A percentile compares a stretch with the other conserved stretches of the same genome.
Evolutionary conservation across 2,797 vertebrate species (phyloP).

Genomic region (Gambusia yucatana): DNA sequence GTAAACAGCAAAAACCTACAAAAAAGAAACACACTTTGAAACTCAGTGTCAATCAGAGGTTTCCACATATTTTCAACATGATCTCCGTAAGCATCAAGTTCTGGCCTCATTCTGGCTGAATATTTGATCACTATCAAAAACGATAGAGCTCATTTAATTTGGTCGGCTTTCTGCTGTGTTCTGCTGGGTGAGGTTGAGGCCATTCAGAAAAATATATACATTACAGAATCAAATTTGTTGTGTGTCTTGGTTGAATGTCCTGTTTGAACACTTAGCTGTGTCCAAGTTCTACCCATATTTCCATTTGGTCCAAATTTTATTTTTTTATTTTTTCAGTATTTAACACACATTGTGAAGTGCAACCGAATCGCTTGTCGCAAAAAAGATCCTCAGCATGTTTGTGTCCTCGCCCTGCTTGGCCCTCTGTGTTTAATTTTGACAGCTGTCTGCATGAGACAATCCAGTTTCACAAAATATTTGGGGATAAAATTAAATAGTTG

Average conservation of each 20-base stretch:
- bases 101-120: not conserved
- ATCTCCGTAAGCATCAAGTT: not conserved
- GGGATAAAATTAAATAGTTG: not conserved
- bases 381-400: not conserved
- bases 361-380: not conserved
- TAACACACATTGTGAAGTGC: not conserved
- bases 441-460: not conserved
- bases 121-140: not conserved
- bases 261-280: not conserved
- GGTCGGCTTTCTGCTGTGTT: not conserved
- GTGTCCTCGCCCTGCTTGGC: not conserved
- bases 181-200: not conserved
- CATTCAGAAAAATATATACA: not conserved
- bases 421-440: not conserved
- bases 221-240: not conserved
- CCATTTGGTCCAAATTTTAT: too few relatives aligned
- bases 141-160: not conserved
- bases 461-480: not conserved
- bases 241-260: not conserved
- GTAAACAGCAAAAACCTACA: constrained; percentile 8
- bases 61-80: not conserved
- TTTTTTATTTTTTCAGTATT: not conserved
- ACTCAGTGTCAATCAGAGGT: not conserved
- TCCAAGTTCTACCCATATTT: too few relatives aligned
- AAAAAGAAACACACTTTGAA: not conserved